Base-by-base conservation (phyloP, 1,140 invertebrate species). In the Listronotus oregonensis region DNA sequence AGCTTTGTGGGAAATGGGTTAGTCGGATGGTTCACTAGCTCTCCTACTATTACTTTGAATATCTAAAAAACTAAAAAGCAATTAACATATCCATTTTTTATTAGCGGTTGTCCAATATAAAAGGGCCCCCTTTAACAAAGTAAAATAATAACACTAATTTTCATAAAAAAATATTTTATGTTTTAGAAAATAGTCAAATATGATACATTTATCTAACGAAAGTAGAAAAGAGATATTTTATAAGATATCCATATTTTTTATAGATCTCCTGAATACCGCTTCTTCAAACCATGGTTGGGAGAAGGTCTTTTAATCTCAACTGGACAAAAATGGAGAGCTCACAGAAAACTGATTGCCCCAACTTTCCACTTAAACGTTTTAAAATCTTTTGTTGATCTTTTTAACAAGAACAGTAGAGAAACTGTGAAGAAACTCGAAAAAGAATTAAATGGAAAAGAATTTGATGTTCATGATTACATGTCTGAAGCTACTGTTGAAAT, bases 231-330 rank as follows among this genome's bases (percentile, higher is more conserved):
- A n/a, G n/a, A n/a, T n/a, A n/a, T 27, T 1, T 27, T 27, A 3
- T 27, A 27, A 27, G 21, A 27, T 5, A 27, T 5, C 2, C 1
- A 5, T 27, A 5, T 21, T 60, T 10, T 50, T 60, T 55, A 6
- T n/a, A 66, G 64, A 63, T 68, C 68, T 10, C 63, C 82, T 0
- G 88, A 92, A 80, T 94, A 94, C 74, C 85, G 85, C 64, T 93
- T 90, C 75, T 90, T 98, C 64, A 89, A 94, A 74, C 92, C 93
- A 0, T 96, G 94, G 94, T 85, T 96, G 42, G 93, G 93, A 11
- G 87, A 93, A 70, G 94, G 94, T 54, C 80, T 96, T 4, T 82
- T 96, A 1, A 94, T 93, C 17, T 92, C 89, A 58, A 86, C 84
- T 18, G 90, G 90, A 75, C 85, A 86, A 69, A 92, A 90, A 84